Evolutionary conservation across 2,888 invertebrate species (phyloP), one percentile per base, ranked within the genome.

Genomic region (Gastrophysa polygoni): DNA sequence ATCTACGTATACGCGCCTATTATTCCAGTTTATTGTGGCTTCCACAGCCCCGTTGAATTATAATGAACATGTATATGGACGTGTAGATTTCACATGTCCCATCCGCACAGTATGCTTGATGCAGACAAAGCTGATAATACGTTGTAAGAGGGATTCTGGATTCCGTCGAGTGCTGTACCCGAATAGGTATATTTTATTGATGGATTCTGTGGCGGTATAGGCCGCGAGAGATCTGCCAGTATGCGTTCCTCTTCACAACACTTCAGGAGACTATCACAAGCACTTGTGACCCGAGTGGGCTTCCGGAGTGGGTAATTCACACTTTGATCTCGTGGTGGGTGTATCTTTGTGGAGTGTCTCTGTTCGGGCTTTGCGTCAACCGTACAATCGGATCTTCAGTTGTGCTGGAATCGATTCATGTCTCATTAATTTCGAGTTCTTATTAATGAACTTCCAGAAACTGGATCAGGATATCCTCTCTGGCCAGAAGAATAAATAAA

Each of bases 151-250:
- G 51, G 38, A 56, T 51, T 28, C 43, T 24, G 46, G 48, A 49
- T 47, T 52, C 51, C 20, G 32, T 28, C 46, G 32, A 34, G 56
- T 52, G 59, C 56, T 51, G 43, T 34, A 21, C 34, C 34, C 34
- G 16, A 49, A 55, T 21, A n/a, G 49, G 32, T 32, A 61, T 58
- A 49, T 58, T 50, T 62, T 58, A 62, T 57, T 62, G 44, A 54
- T 43, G 47, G 17, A 38, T 54, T 43, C n/a, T n/a, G 24, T 32
- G 4, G 52, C 14, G 17, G 17, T 43, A 11, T 24, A 7, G 21
- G 44, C 24, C 28, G 14, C 43, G 10, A 24, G 14, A 2, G 24
- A 38, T 54, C 38, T 10, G 50, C 32, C 16, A 10, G 17, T 34
- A 18, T 32, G 14, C 14, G 28, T 49, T 17, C 18, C n/a, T 3